Evolutionary conservation across 2,113 vertebrate species (phyloP).

Genomic region (Alouatta palliata): DNA sequence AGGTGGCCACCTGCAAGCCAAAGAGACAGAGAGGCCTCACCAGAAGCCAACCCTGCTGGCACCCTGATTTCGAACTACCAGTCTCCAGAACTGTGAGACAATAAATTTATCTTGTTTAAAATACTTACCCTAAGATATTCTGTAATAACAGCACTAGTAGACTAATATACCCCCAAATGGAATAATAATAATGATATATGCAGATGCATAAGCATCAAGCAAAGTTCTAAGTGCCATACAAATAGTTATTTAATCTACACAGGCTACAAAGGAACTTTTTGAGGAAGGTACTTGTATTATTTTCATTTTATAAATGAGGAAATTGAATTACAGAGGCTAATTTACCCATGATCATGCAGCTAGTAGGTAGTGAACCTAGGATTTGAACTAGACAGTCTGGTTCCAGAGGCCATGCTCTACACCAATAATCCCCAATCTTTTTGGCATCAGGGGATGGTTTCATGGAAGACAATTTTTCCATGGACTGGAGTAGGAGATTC

Average conservation of each 20-base stretch:
- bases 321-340: not conserved
- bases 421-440: no score
- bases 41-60: not conserved
- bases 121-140: not conserved
- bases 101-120: not conserved
- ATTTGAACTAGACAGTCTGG: not conserved
- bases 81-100: not conserved
- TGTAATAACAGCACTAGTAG: not conserved
- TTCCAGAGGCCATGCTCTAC: not conserved
- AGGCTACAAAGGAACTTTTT: not conserved
- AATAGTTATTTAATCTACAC: not conserved
- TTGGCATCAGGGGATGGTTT: no score
- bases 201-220: not conserved
- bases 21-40: not conserved
- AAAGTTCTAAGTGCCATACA: not conserved
- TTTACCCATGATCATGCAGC: not conserved
- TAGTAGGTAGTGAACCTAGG: not conserved
- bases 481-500: no score
- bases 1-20: not conserved
- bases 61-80: not conserved
- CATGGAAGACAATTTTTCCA: no score
- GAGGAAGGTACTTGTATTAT: not conserved
- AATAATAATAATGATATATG: not conserved
- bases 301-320: conserved; percentile 1
- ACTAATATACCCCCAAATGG: not conserved